phyloP scores from a whole-genome alignment of 2,113 vertebrate species.

The Myotis brandtii region DNA sequence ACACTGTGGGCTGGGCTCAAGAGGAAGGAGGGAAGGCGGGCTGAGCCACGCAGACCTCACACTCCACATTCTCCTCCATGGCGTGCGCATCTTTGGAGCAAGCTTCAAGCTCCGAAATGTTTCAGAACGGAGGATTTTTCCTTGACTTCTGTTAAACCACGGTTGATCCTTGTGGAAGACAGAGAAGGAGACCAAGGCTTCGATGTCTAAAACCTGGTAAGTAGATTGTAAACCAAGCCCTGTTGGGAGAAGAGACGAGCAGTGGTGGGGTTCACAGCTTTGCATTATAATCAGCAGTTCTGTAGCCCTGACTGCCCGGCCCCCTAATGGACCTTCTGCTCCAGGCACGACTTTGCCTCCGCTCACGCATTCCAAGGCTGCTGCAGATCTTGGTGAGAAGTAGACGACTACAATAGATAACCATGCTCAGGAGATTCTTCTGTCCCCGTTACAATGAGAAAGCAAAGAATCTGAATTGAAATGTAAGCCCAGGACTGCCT shows the following conservation, averaged over 20 bases:
- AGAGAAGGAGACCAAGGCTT: not conserved
- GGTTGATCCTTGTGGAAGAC: not conserved
- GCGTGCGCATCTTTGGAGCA: not conserved
- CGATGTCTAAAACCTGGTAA: not conserved
- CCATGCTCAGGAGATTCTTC: not conserved
- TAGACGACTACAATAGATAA: not conserved
- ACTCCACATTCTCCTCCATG: accelerated
- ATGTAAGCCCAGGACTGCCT: not conserved
- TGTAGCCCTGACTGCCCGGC: not conserved
- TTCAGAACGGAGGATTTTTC: not conserved
- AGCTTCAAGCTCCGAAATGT: not conserved
- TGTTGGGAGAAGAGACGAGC: not conserved
- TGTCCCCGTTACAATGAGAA: not conserved
- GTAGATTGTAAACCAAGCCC: not conserved
- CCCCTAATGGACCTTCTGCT: not conserved
- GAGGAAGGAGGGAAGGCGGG: not conserved
- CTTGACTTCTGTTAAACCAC: not conserved
- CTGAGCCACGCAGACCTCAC: not conserved
- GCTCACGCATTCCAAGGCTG: not conserved
- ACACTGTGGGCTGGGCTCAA: not conserved
- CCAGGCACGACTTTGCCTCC: not conserved
- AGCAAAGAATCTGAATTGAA: not conserved
- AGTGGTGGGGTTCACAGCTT: not conserved
- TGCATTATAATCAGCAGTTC: not conserved
- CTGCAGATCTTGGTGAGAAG: not conserved